A percentile compares a stretch with the other conserved stretches of the same genome.
Conservation (phyloP, 30 jellyfish, hydroid and myxozoan genomes). For the Hydractinia echinata region DNA sequence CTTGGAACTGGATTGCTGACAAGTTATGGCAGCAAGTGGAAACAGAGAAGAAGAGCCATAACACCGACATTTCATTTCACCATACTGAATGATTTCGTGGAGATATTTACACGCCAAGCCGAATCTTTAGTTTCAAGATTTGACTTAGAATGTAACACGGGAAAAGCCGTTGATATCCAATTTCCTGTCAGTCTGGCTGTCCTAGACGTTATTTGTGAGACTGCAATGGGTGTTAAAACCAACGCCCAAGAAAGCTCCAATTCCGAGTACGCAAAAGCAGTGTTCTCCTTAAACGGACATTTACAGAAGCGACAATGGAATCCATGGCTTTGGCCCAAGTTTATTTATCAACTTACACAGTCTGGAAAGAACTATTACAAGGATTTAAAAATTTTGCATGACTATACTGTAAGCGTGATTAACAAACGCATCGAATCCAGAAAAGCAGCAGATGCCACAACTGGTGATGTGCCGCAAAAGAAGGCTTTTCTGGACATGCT, state of each 20-base stretch:
- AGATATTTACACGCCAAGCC: constrained; percentile 62
- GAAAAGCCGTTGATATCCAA: constrained; percentile 33
- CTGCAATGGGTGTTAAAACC: constrained; percentile 90
- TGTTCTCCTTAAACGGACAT: constrained; percentile 13
- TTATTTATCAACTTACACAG: constrained; percentile 36
- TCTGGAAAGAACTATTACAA: constrained; percentile 53
- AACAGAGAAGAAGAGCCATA: constrained; percentile 55
- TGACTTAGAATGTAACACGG: constrained; percentile 13
- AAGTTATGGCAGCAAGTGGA: constrained; percentile 84
- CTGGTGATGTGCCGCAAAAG: neutral
- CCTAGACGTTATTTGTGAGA: constrained; percentile 39
- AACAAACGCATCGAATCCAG: constrained; percentile 42
- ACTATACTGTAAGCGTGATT: constrained; percentile 59
- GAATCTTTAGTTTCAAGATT: constrained; percentile 45
- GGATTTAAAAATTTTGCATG: constrained; percentile 52
- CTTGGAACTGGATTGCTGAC: constrained; percentile 60
- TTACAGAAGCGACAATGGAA: constrained; percentile 28
- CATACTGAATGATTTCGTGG: constrained; percentile 59
- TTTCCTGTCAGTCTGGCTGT: constrained; percentile 33
- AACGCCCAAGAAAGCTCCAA: constrained; percentile 62
- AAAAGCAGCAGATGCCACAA: constrained; percentile 14
- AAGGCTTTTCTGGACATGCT: constrained; percentile 62
- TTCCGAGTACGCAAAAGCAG: constrained; percentile 69
- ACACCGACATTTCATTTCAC: constrained; percentile 94
- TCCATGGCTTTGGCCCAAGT: constrained; percentile 71